Base-by-base conservation (phyloP, 2,113 vertebrate genomes). In the Labeo rohita region DNA sequence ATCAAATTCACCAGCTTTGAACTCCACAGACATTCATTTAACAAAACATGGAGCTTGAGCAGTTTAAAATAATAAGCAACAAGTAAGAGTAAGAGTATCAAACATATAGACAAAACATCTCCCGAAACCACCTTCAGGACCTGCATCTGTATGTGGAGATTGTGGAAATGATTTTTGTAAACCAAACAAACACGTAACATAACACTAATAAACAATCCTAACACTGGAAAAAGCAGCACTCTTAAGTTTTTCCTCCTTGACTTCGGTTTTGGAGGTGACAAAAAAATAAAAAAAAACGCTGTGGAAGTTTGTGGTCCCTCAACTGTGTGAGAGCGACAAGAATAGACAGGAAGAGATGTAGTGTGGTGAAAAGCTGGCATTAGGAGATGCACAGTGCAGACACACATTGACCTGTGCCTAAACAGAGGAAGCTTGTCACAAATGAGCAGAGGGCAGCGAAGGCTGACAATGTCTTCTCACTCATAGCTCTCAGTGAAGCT, bases 401-500 rank as follows among this genome's bases (percentile, higher is more conserved):
- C 80, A 73, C 50, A 72, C 49, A 63, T 39, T 23, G 75, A 83
- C 50, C 78, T 54, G 73, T 70, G 77, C 52, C 34, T n/a, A 47
- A 73, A 83, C 49, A 34, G 77, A 78, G 75, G 85, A 85, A 84
- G 84, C 84, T 84, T 23, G 66, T 84, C 47, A 52, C 49, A 78
- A 56, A 54, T 18, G 28, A 45, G 54, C 16, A 28, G 15, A 68
- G 61, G 28, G 50, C 73, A 18, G 43, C 3, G 43, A 52, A 12
- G 77, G 81, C 89, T 87, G 87, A 89, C 86, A 89, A 86, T 77
- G 79, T 91, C 90, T 90, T 88, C 72, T 92, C 89, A 89, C 87
- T 92, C 88, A 61, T 85, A 92, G 90, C 92, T 89, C 76, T 89
- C 91, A 81, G 88, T 90, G 84, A 89, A 89, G 50, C 56, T 85